Conservation (phyloP, 2,888 invertebrate genomes). For the Pterostichus madidus region DNA sequence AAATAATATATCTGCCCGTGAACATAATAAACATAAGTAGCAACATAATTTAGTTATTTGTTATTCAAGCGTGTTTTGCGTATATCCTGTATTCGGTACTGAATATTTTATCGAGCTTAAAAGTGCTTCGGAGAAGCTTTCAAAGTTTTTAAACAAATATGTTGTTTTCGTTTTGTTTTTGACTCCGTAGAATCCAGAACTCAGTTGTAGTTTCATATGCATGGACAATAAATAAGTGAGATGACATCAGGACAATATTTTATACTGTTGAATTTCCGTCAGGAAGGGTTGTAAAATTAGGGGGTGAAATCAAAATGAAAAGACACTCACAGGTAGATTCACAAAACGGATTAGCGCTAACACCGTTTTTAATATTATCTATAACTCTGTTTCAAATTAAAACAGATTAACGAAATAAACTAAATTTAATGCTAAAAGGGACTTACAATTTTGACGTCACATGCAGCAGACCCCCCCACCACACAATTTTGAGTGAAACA, state of each 20-base stretch:
- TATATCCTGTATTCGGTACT: conserved; percentile 43
- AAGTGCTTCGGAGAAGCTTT: conserved; percentile 53
- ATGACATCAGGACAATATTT: conserved; percentile 31
- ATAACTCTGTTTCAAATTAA: no score
- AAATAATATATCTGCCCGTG: conserved; percentile 20
- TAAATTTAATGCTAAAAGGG: no score
- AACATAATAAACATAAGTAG: conserved; percentile 27
- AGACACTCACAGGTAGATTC: no score
- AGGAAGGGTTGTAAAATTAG: neutral
- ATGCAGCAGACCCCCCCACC: no score
- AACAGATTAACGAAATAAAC: no score
- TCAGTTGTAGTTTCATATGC: conserved; percentile 45
- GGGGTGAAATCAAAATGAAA: no score
- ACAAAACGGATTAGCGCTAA: no score
- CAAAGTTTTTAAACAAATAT: conserved; percentile 57
- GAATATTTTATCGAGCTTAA: conserved; percentile 61
- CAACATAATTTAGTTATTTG: conserved; percentile 38
- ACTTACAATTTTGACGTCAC: no score
- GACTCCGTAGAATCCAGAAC: neutral
- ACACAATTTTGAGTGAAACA: no score
- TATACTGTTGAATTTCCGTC: conserved; percentile 14
- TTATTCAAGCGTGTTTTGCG: conserved; percentile 37
- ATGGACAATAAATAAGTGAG: conserved; percentile 52
- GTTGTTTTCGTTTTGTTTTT: conserved; percentile 53
- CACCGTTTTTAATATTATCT: no score